Base-by-base conservation (phyloP, 1,140 invertebrate species). In the Drosophila ambigua region DNA sequence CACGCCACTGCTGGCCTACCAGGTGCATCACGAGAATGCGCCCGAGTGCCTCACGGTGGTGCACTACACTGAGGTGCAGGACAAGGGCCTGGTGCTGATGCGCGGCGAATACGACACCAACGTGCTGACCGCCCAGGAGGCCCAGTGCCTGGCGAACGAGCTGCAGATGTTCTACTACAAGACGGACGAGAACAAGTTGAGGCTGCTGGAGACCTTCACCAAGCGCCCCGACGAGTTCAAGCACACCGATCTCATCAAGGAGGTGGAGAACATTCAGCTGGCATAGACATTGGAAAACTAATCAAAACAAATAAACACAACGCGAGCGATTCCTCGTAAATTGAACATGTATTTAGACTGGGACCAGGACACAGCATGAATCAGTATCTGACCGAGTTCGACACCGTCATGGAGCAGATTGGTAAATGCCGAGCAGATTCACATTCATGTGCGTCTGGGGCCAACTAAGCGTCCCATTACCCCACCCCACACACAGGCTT, bases 21-120 rank as follows among this genome's bases (percentile, higher is more conserved):
- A 97, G 93, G 95, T 96, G 87, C 96, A 98, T 79, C 96, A 97
- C 92, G 98, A 98, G 93, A 97, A 98, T 94, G 96, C 97, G 0
- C 97, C 97, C 0, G 97, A 98, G 91, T 98, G 97, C 92, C 92
- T 98, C 16, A 96, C 95, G 2, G 93, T 98, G 72, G 94, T 95
- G 4, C 96, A 98, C 91, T 98, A 96, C 77, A 95, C 95, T 11
- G 98, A 98, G 89, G 93, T 97, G 6, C 93, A 95, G 31, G 93
- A 94, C 35, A 98, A 98, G 92, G 95, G 94, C 6, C 94, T 98
- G 54, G 94, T 98, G 23, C 91, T 98, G 16, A 97, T 98, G 97
- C 94, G 95, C 59, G 97, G 97, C 44, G 96, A 98, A 92, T 98
- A 95, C 93, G 96, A 98, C 91, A 95, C 94, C 75, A 96, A 98